phyloP scores from a whole-genome alignment of 2,888 invertebrate genomes.

The Sialis lutaria region DNA sequence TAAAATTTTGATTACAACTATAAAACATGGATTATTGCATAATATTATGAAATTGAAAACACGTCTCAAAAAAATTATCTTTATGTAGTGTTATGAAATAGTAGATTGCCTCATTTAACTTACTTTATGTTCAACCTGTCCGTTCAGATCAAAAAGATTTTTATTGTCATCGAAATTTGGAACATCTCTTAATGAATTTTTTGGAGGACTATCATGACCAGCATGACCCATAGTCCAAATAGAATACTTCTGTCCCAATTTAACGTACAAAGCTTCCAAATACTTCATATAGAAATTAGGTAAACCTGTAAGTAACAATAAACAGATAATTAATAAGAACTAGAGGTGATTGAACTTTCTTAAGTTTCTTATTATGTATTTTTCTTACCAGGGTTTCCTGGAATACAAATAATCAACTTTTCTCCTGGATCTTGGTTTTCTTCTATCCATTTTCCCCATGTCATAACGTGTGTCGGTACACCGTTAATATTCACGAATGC shows the following conservation, averaged over 20 bases:
- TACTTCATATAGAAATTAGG: slow-evolving; percentile 67
- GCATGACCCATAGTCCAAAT: slow-evolving; percentile 70
- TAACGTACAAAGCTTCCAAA: slow-evolving; percentile 41
- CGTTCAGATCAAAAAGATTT: slow-evolving; percentile 51
- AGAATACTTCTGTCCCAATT: slow-evolving; percentile 38
- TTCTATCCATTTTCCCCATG: slow-evolving; percentile 52
- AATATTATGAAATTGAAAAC: slow-evolving; percentile 13
- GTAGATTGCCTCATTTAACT: too few relatives aligned
- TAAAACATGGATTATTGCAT: slow-evolving; percentile 24
- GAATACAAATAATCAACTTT: slow-evolving; percentile 55
- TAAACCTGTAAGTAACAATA: slow-evolving; percentile 26
- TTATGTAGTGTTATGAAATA: slow-evolving; percentile 2
- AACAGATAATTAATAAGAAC: background rate
- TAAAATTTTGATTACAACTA: slow-evolving; percentile 6
- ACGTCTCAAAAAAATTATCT: slow-evolving; percentile 1
- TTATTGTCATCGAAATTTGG: slow-evolving; percentile 34
- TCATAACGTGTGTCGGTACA: slow-evolving; percentile 53
- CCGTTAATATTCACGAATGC: slow-evolving; percentile 37
- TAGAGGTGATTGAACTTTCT: background rate
- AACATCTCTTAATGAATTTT: slow-evolving; percentile 27
- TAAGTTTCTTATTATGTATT: too few relatives aligned
- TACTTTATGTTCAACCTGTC: slow-evolving; percentile 66
- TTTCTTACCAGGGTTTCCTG: slow-evolving; percentile 64
- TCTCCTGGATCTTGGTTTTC: slow-evolving; percentile 34
- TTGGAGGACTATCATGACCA: slow-evolving; percentile 60